phyloP scores from a whole-genome alignment of 2,797 vertebrate genomes.

The Cossypha dichroa region DNA sequence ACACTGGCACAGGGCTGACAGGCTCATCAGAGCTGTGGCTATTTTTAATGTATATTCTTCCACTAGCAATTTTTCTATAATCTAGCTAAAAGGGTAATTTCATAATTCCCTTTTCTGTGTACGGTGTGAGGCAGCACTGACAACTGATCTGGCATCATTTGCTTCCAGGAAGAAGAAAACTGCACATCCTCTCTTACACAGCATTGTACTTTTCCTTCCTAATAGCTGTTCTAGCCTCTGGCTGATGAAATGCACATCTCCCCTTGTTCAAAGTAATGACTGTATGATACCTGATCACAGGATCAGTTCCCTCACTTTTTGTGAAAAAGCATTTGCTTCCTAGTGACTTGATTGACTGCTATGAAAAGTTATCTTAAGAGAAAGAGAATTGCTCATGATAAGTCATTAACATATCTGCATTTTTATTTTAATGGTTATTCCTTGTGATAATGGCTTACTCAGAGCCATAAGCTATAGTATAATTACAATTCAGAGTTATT shows the following conservation, averaged over 20 bases:
- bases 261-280: background rate
- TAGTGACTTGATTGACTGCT: background rate
- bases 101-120: background rate
- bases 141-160: background rate
- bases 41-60: background rate
- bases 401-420: slow-evolving; percentile 13
- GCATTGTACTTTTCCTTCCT: background rate
- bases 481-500: slow-evolving; percentile 29
- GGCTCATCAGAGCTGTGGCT: background rate
- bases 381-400: background rate
- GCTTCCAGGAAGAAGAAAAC: slow-evolving; percentile 5
- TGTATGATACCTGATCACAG: background rate
- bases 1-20: background rate
- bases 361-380: slow-evolving; percentile 19
- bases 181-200: background rate
- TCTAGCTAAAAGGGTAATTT: slow-evolving; percentile 2
- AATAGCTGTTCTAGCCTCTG: background rate
- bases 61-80: background rate
- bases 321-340: slow-evolving; percentile 25
- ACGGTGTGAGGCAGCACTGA: background rate
- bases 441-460: background rate
- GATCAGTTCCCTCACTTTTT: background rate
- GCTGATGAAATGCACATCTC: background rate
- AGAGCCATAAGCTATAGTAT: background rate
- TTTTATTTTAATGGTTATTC: slow-evolving; percentile 36